Evolutionary conservation across 2,888 invertebrate species (phyloP).

Genomic region (Pseudoips prasinana): DNA sequence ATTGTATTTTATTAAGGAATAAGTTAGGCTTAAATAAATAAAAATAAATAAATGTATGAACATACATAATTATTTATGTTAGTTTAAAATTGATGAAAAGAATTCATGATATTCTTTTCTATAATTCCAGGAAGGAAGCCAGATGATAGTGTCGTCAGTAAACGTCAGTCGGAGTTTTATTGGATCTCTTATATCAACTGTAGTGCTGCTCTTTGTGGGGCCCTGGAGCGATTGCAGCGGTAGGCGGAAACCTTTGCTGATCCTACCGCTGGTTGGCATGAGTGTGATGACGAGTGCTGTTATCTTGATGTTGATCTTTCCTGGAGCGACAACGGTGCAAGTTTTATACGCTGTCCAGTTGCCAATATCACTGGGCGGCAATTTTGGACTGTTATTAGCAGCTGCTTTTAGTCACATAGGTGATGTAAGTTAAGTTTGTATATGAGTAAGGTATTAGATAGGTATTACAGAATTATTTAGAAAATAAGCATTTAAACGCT

Average conservation of each 20-base stretch:
- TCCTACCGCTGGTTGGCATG: slow-evolving; percentile 81
- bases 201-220: slow-evolving; percentile 81
- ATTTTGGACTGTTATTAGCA: slow-evolving; percentile 87
- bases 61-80: too few relatives aligned
- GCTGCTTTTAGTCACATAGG: slow-evolving; percentile 90
- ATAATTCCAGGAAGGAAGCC: slow-evolving; percentile 66
- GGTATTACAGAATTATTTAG: too few relatives aligned
- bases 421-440: slow-evolving; percentile 83
- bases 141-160: slow-evolving; percentile 84
- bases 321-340: slow-evolving; percentile 65
- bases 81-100: too few relatives aligned
- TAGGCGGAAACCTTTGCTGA: slow-evolving; percentile 79
- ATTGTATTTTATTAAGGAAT: too few relatives aligned
- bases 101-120: too few relatives aligned
- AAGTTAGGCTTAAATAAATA: too few relatives aligned
- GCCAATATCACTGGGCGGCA: slow-evolving; percentile 86
- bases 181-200: slow-evolving; percentile 81
- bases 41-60: too few relatives aligned
- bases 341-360: slow-evolving; percentile 74
- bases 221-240: slow-evolving; percentile 85
- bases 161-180: slow-evolving; percentile 83
- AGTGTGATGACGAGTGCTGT: slow-evolving; percentile 71
- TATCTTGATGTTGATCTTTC: slow-evolving; percentile 65
- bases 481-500: too few relatives aligned
- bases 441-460: too few relatives aligned